These are phyloP conservation scores for Phaethornis superciliosus DNA, from an alignment of 2,113 vertebrate genomes.

Conservation along the genomic window DNA sequence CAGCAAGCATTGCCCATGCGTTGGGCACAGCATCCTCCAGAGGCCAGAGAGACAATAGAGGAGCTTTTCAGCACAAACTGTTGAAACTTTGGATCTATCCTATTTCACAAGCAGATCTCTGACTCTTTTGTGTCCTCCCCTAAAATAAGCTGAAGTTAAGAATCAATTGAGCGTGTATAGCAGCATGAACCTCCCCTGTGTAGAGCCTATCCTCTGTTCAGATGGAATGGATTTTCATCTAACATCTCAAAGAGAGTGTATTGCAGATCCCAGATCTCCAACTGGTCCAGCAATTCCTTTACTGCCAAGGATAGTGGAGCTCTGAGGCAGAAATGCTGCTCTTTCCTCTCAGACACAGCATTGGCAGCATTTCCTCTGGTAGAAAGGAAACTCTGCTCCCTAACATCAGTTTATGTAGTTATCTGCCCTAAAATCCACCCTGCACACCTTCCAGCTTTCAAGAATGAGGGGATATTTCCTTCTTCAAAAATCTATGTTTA, in stretches of 20 bases:
- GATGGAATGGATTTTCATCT: constrained; percentile 75
- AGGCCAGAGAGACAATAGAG: background rate
- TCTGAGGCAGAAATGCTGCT: constrained; percentile 65
- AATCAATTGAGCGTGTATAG: background rate
- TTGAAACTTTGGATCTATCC: background rate
- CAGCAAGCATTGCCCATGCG: rapidly evolving
- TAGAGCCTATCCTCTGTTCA: constrained; percentile 41
- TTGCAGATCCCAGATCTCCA: constrained; percentile 58
- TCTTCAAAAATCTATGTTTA: background rate
- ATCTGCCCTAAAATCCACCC: background rate
- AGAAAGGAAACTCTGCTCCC: too few relatives aligned
- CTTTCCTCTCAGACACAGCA: constrained; percentile 60
- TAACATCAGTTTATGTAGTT: background rate
- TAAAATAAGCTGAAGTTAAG: background rate
- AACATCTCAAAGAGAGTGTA: constrained; percentile 69
- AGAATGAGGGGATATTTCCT: background rate
- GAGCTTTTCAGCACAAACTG: background rate
- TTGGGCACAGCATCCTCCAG: background rate
- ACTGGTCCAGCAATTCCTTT: constrained; percentile 67
- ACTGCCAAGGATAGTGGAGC: constrained; percentile 65
- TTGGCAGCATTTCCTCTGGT: background rate
- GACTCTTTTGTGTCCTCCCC: background rate
- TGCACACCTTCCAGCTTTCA: background rate
- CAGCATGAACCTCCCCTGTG: constrained; percentile 22
- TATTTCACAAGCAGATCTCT: background rate